Evolutionary conservation across 2,797 vertebrate species (phyloP), one percentile per base, ranked within the genome.

Genomic region (Geotria australis): DNA sequence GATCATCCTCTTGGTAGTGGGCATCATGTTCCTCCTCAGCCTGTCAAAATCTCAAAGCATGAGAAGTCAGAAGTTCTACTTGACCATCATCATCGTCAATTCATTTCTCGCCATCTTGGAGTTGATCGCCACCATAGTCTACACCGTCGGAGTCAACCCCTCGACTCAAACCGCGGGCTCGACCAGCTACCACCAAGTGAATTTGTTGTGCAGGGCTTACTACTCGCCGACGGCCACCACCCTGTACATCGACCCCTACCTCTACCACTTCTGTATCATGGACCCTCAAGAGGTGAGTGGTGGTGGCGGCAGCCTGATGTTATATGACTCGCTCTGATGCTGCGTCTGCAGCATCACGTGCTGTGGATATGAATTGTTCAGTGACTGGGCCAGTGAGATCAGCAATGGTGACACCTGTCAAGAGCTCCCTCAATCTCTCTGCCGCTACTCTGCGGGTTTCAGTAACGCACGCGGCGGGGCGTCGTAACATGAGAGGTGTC

Each of bases 221-320:
- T 76, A 80, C 47, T 47, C 65, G 1, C 63, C 75, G 1, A 68
- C 71, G 60, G 1, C 2, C 1, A 2, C 64, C 1, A 73, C 70
- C 2, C 2, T 70, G 13, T 69, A 77, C 1, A 56, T 76, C 63
- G 84, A 86, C 62, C 79, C 84, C 48, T 89, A 83, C 63, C 73
- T 88, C 8, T 89, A 89, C 69, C 81, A 84, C 66, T 89, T 82
- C 70, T 89, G 84, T 47, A 81, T 89, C 46, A 76, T 88, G 66
- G 84, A 89, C 61, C 80, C 83, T 1, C 82, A 89, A 56, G 84
- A 88, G 83, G 84, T 84, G 67, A 60, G 59, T 57, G 49, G 49
- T 57, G 56, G n/a, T 9, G 6, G 6, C 24, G 6, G 6, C 24
- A 38, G 24, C 24, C 24, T 38, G 24, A 24, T 38, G 24, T 24